Percentiles rank a stretch among this genome's conserved stretches.
phyloP scores from a whole-genome alignment of 1,140 invertebrate genomes.

The Lanistes nyassanus region DNA sequence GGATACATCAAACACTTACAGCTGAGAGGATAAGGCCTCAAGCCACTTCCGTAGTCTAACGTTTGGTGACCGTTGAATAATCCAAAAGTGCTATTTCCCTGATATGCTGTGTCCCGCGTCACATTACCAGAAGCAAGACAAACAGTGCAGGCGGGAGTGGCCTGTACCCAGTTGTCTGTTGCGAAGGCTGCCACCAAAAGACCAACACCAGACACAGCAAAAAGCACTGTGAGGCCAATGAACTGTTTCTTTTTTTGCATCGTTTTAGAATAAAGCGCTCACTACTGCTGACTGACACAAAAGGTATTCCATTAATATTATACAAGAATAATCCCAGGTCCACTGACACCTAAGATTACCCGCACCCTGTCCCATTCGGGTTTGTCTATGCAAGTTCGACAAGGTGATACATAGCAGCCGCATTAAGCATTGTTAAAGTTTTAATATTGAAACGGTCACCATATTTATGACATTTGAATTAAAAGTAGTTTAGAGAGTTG shows the following conservation, averaged over 20 bases:
- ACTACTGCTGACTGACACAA: too few relatives aligned
- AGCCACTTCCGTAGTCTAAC: slow-evolving; percentile 40
- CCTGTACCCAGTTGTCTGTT: slow-evolving; percentile 88
- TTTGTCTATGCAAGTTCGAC: too few relatives aligned
- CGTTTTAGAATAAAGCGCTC: slow-evolving; percentile 4
- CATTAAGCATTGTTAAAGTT: too few relatives aligned
- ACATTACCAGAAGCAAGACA: slow-evolving; percentile 23
- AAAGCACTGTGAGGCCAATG: slow-evolving; percentile 89
- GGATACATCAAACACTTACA: slow-evolving; percentile 17
- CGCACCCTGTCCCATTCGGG: too few relatives aligned
- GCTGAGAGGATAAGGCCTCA: slow-evolving; percentile 20
- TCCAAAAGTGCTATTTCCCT: slow-evolving; percentile 39
- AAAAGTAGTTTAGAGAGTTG: too few relatives aligned
- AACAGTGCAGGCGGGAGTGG: slow-evolving; percentile 74
- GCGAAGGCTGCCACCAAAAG: slow-evolving; percentile 84
- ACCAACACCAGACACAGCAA: slow-evolving; percentile 83
- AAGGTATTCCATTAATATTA: too few relatives aligned
- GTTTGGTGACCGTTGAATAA: slow-evolving; percentile 43
- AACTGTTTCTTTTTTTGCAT: slow-evolving; percentile 66
- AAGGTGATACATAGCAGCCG: too few relatives aligned
- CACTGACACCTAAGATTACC: too few relatives aligned
- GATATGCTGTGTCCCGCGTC: slow-evolving; percentile 2
- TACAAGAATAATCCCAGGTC: too few relatives aligned
- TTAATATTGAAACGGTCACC: too few relatives aligned
- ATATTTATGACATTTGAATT: too few relatives aligned